Conservation (phyloP, 2,797 vertebrate species). For the Characodon lateralis region DNA sequence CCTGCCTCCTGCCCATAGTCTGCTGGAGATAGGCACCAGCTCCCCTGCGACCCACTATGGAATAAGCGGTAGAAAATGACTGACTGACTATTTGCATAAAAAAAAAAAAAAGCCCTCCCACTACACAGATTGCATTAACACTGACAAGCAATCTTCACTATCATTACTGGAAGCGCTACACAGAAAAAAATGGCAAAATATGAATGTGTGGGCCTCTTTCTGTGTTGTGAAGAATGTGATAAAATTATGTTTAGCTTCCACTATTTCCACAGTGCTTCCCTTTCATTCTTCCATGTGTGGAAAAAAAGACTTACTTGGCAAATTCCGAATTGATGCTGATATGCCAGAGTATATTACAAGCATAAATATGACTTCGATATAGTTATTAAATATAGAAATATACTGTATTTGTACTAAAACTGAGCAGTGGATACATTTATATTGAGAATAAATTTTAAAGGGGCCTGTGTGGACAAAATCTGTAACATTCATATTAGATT, state of each 20-base stretch:
- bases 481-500: background rate
- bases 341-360: background rate
- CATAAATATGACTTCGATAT: background rate
- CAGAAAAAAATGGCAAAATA: too few species aligned
- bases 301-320: background rate
- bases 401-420: background rate
- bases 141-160: background rate
- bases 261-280: background rate
- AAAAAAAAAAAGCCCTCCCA: background rate
- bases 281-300: background rate
- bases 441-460: background rate
- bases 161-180: background rate
- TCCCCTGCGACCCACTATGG: too few species aligned
- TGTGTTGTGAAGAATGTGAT: background rate
- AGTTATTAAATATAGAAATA: constrained; percentile 1
- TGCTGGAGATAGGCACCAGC: too few species aligned
- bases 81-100: too few species aligned
- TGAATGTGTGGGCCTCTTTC: background rate
- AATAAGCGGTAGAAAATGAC: too few species aligned
- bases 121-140: background rate
- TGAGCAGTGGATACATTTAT: background rate
- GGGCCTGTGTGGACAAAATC: background rate
- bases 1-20: too few species aligned
- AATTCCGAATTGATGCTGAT: background rate
- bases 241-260: background rate